phyloP scores from a whole-genome alignment of 2,113 vertebrate species.

The Danionella cerebrum region DNA sequence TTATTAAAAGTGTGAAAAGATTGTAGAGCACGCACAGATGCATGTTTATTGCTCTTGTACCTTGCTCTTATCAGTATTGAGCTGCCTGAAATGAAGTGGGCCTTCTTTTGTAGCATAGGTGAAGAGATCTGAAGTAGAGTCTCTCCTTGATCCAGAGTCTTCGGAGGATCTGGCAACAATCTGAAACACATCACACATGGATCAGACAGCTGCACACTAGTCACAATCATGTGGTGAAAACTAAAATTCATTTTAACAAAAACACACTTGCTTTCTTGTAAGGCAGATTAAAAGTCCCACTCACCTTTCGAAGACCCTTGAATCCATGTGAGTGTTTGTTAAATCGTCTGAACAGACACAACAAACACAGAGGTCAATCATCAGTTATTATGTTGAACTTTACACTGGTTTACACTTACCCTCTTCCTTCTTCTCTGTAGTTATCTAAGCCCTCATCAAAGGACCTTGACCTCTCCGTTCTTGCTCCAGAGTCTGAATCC shows the following conservation, averaged over 20 bases:
- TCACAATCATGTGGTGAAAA: too few relatives aligned
- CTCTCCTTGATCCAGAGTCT: constrained; percentile 82
- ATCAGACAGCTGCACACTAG: neutral
- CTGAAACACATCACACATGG: constrained; percentile 51
- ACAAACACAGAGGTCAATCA: neutral
- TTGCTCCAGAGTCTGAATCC: constrained; percentile 76
- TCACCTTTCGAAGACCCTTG: constrained; percentile 82
- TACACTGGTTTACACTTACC: constrained; percentile 66
- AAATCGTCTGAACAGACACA: constrained; percentile 59
- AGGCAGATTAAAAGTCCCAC: constrained; percentile 63
- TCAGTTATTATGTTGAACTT: neutral
- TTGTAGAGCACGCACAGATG: too few relatives aligned
- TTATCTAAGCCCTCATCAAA: constrained; percentile 92
- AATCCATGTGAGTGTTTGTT: constrained; percentile 78
- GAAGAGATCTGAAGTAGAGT: constrained; percentile 90
- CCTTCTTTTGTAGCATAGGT: constrained; percentile 87
- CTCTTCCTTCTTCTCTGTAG: constrained; percentile 81
- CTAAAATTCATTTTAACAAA: too few relatives aligned
- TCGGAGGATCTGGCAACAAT: constrained; percentile 78
- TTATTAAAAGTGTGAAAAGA: too few relatives aligned
- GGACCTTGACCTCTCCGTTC: constrained; percentile 88
- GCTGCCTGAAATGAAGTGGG: constrained; percentile 83
- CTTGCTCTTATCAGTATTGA: constrained; percentile 88
- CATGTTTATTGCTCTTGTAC: constrained; percentile 52
- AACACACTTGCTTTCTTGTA: too few relatives aligned